A percentile compares a stretch with the other conserved stretches of the same genome.
These are phyloP conservation scores for Fratercula arctica DNA, from an alignment of 2,797 vertebrate species.

Conservation along the genomic window DNA sequence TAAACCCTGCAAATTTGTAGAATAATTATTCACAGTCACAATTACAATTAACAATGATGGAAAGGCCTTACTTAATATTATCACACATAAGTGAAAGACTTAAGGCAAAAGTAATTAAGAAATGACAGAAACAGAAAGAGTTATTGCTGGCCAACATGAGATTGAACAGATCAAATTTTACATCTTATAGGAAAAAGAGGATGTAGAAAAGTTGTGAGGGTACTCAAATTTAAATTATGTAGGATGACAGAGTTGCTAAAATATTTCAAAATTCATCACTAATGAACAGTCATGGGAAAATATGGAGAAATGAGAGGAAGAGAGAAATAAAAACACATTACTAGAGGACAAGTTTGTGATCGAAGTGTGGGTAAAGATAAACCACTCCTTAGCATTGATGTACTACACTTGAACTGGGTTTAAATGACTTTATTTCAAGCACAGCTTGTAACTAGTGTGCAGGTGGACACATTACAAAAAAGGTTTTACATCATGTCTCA, in stretches of 20 bases:
- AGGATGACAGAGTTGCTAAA: neutral
- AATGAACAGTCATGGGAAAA: neutral
- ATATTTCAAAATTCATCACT: constrained; percentile 48
- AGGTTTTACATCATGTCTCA: neutral
- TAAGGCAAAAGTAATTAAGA: constrained; percentile 47
- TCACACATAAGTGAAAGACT: constrained; percentile 24
- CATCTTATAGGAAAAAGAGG: neutral
- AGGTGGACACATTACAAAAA: neutral
- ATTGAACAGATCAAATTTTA: constrained; percentile 18
- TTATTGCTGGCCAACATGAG: neutral
- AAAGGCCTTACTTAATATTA: constrained; percentile 44
- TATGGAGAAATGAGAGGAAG: neutral
- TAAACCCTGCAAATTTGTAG: neutral
- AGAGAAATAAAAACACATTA: neutral
- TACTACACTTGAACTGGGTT: neutral
- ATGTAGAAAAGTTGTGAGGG: neutral
- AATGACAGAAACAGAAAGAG: constrained; percentile 18
- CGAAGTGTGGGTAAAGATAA: neutral
- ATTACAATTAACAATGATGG: constrained; percentile 45
- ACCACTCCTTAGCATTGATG: neutral
- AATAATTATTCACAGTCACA: constrained; percentile 57
- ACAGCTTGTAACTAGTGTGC: neutral
- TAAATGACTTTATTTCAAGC: neutral
- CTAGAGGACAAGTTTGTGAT: neutral
- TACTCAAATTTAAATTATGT: constrained; percentile 30